A percentile compares a stretch with the other conserved stretches of the same genome.
Conservation (phyloP, 2,797 vertebrate species). For the Epinephelus coioides region DNA sequence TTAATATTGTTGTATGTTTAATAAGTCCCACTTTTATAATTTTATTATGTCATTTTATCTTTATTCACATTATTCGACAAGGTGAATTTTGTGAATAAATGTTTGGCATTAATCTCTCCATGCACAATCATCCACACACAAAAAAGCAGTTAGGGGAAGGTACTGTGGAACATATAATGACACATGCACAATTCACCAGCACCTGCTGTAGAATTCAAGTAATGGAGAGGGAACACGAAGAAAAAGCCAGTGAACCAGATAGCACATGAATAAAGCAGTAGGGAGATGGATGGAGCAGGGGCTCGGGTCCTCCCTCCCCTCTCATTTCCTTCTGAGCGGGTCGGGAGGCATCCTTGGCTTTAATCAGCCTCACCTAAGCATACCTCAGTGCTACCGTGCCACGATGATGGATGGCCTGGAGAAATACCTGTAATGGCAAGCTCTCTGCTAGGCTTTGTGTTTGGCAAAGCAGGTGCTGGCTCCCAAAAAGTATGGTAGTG, state of each 20-base stretch:
- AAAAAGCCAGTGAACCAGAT: slow-evolving; percentile 73
- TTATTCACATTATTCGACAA: slow-evolving; percentile 27
- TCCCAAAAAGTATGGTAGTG: neutral
- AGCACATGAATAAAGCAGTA: slow-evolving; percentile 79
- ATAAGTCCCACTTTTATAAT: neutral
- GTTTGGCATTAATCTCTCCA: slow-evolving; percentile 35
- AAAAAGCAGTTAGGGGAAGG: slow-evolving; percentile 43
- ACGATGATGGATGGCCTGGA: slow-evolving; percentile 74
- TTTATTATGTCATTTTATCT: neutral
- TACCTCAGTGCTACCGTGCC: slow-evolving; percentile 57
- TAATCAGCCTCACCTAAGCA: slow-evolving; percentile 65
- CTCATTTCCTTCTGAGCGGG: slow-evolving; percentile 59
- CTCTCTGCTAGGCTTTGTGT: slow-evolving; percentile 48
- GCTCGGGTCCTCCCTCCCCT: slow-evolving; percentile 36
- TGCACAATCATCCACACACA: slow-evolving; percentile 52
- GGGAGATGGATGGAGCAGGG: slow-evolving; percentile 76
- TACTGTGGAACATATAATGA: slow-evolving; percentile 64
- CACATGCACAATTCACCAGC: slow-evolving; percentile 64
- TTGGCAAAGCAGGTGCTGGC: slow-evolving; percentile 60
- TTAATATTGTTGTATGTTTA: neutral
- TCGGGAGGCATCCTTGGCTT: slow-evolving; percentile 66
- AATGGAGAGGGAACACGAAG: slow-evolving; percentile 71
- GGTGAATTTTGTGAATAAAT: slow-evolving; percentile 27
- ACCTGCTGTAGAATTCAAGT: slow-evolving; percentile 72
- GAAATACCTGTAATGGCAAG: slow-evolving; percentile 72